These are phyloP conservation scores for Geophilus truncorum DNA, from an alignment of 2,888 invertebrate genomes.

Conservation along the genomic window DNA sequence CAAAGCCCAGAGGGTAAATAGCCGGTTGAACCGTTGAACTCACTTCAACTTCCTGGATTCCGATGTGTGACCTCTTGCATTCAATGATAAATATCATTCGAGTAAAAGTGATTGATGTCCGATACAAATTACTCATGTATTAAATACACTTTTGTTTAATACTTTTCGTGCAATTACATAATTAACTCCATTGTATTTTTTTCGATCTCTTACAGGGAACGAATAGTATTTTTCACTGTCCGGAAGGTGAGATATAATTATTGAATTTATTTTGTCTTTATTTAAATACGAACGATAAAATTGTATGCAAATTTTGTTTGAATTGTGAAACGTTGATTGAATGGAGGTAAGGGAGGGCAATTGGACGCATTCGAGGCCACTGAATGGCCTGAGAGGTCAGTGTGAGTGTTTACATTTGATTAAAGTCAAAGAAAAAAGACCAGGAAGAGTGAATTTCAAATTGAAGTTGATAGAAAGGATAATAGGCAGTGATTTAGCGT, in stretches of 20 bases:
- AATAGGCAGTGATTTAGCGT: no score
- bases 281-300: not conserved
- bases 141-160: not conserved
- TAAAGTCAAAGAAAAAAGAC: not conserved
- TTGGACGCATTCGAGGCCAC: slow-evolving; percentile 2
- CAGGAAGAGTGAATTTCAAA: slow-evolving; percentile 14
- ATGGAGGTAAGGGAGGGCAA: not conserved
- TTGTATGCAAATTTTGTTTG: not conserved
- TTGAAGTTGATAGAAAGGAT: not conserved
- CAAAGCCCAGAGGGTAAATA: not conserved
- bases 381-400: slow-evolving; percentile 7
- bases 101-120: not conserved
- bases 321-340: not conserved
- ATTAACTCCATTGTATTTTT: not conserved
- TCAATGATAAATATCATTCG: not conserved
- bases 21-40: slow-evolving; percentile 13
- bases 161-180: no score
- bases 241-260: not conserved
- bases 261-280: not conserved
- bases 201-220: not conserved
- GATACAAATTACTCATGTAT: not conserved
- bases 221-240: slow-evolving; percentile 28
- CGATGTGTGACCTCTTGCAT: slow-evolving; percentile 1
- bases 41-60: slow-evolving; percentile 17
- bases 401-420: slow-evolving; percentile 12